Base-by-base conservation (phyloP, 2,113 vertebrate species). In the Rhadina sibilatrix region DNA sequence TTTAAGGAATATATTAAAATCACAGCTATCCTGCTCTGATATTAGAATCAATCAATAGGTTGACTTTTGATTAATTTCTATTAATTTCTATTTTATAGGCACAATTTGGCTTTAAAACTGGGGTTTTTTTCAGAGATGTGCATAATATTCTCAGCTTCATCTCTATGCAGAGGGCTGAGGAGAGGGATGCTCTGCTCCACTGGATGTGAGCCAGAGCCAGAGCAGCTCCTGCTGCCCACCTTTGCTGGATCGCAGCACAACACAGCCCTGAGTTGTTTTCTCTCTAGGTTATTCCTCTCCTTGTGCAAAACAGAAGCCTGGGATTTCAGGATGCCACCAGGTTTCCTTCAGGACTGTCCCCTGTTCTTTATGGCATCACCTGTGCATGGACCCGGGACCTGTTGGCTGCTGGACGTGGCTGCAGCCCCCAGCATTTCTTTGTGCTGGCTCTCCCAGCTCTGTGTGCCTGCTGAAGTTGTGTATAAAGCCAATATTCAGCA, bases 1-100 rank as follows among this genome's bases (percentile, higher is more conserved):
- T 74, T 94, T 96, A 96, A 94, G 85, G 72, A 94, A 96, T 37
- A 14, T 50, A 69, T 87, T 91, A 82, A 90, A 89, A 82, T 78
- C 59, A 59, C 75, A 93, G 76, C 94, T 90, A 65, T 56, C 38
- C 60, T 83, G 33, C 42, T 92, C 37, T 65, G 64, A 84, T 92
- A 79, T 69, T 83, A 90, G 49, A 70, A 83, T 74, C 69, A 90
- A 94, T 84, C 70, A 90, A 46, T 63, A 59, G 78, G 85, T 87
- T 90, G 83, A 88, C 83, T 85, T 2, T 11, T 56, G 33, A 70
- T 65, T 80, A 13, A 69, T 86, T 93, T 92, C 28, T 83, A 5
- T 89, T 89, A 21, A 64, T 91, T 95, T 83, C 9, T 91, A 79
- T 65, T 89, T 93, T 70, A 59, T 61, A 30, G 33, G 44, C 37